These are phyloP conservation scores for Nerophis lumbriciformis DNA, from an alignment of 2,113 vertebrate genomes.

Conservation along the genomic window DNA sequence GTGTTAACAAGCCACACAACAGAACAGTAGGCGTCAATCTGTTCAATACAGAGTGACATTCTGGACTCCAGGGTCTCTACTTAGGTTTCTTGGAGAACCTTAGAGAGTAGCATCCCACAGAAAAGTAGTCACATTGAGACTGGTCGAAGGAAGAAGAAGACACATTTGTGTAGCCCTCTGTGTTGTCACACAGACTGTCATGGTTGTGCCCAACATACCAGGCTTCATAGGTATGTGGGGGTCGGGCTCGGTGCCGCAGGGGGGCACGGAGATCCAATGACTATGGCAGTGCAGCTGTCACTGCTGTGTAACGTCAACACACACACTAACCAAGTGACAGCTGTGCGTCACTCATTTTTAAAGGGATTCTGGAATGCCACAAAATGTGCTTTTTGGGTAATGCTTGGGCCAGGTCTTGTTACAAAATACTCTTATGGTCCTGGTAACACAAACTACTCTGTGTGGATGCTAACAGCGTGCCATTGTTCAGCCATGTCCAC, in stretches of 20 bases:
- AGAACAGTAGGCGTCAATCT: too few relatives aligned
- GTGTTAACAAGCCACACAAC: too few relatives aligned
- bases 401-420: slow-evolving; percentile 12
- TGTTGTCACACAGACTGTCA: background rate
- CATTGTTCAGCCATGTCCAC: slow-evolving; percentile 42
- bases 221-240: slow-evolving; percentile 15
- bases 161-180: too few relatives aligned
- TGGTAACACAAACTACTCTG: slow-evolving; percentile 35
- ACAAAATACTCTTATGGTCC: slow-evolving; percentile 30
- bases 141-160: too few relatives aligned
- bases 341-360: background rate
- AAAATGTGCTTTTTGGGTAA: background rate
- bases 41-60: too few relatives aligned
- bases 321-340: slow-evolving; percentile 38
- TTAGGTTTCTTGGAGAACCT: too few relatives aligned
- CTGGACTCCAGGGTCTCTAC: too few relatives aligned
- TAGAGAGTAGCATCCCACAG: background rate
- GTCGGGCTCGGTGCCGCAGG: slow-evolving; percentile 15
- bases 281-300: slow-evolving; percentile 63
- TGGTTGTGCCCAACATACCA: slow-evolving; percentile 36
- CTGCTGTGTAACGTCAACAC: slow-evolving; percentile 54
- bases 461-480: slow-evolving; percentile 41
- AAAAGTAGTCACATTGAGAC: background rate
- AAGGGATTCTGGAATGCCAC: background rate
- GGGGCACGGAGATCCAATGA: slow-evolving; percentile 58